phyloP scores from a whole-genome alignment of 2,113 vertebrate genomes.

The Strix aluco region DNA sequence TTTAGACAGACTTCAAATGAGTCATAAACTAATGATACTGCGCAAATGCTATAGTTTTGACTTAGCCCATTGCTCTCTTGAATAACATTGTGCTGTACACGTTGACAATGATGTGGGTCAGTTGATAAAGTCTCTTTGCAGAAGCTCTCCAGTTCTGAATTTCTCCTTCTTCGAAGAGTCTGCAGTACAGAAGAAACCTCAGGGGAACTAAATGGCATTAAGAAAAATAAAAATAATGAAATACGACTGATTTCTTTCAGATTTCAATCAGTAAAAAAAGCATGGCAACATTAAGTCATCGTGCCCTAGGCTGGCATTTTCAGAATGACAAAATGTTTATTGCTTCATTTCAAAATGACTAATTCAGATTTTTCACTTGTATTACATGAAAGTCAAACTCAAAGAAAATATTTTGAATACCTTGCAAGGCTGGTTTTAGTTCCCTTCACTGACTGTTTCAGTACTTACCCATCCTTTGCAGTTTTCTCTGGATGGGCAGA shows the following conservation, averaged over 20 bases:
- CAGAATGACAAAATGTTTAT: background rate
- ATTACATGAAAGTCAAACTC: background rate
- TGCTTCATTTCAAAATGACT: background rate
- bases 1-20: background rate
- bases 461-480: background rate
- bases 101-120: background rate
- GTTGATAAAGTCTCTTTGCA: background rate
- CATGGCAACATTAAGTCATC: background rate
- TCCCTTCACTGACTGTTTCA: background rate
- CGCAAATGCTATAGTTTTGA: background rate
- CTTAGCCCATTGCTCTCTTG: background rate
- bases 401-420: background rate
- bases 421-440: background rate
- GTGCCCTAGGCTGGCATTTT: background rate
- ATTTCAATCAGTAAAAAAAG: background rate
- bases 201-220: background rate
- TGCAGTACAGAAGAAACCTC: background rate
- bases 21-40: background rate
- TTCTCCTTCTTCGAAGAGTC: background rate
- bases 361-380: background rate
- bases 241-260: background rate
- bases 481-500: background rate
- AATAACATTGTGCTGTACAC: background rate
- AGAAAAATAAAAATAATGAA: background rate
- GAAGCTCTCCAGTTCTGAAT: background rate